These are phyloP conservation scores for Tiliqua scincoides DNA, from an alignment of 2,113 vertebrate species.

Conservation along the genomic window DNA sequence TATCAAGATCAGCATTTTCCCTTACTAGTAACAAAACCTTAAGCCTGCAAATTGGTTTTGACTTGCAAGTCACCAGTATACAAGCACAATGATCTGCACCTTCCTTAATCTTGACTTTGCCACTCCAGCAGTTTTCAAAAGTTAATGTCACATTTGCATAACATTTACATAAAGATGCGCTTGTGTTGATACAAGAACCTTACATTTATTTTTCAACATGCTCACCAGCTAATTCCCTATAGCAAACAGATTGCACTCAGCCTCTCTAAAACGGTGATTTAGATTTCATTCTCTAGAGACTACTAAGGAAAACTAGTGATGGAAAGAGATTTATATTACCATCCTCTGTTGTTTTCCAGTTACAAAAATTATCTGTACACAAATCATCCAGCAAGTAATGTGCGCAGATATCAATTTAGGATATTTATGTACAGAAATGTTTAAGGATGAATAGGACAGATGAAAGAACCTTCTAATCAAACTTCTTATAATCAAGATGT, in stretches of 20 bases:
- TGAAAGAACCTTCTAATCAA: neutral
- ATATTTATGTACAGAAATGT: neutral
- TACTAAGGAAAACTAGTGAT: conserved; percentile 1
- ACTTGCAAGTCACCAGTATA: conserved; percentile 46
- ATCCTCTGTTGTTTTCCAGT: neutral
- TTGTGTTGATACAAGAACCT: conserved; percentile 63
- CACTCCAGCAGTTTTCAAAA: conserved; percentile 57
- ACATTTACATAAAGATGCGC: conserved; percentile 63
- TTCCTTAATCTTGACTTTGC: conserved; percentile 58
- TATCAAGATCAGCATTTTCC: conserved; percentile 5
- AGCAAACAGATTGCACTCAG: conserved; percentile 62
- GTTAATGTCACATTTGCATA: conserved; percentile 71
- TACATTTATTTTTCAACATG: conserved; percentile 62
- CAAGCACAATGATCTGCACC: conserved; percentile 63
- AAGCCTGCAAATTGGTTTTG: conserved; percentile 20
- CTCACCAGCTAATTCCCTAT: conserved; percentile 39
- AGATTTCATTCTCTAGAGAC: conserved; percentile 33
- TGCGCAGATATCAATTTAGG: neutral
- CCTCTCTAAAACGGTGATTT: conserved; percentile 19
- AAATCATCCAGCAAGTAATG: neutral
- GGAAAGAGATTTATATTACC: conserved; percentile 22
- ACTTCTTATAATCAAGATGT: neutral
- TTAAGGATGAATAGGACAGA: neutral
- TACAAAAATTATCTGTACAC: neutral
- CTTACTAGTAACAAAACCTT: conserved; percentile 15